phyloP scores from a whole-genome alignment of 2,888 invertebrate genomes.

The Pterostichus niger region DNA sequence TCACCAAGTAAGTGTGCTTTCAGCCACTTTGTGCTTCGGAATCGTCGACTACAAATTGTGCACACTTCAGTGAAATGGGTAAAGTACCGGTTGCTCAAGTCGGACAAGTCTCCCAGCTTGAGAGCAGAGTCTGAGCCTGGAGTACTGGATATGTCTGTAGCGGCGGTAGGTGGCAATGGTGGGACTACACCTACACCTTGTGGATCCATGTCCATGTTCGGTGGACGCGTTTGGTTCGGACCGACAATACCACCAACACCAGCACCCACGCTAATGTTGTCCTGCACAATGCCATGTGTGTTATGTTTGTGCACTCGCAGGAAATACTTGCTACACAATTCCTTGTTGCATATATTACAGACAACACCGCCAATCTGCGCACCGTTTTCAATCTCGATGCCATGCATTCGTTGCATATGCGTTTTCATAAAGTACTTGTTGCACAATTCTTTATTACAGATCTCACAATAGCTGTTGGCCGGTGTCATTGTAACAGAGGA shows the following conservation, averaged over 20 bases:
- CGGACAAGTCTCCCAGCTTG: constrained; percentile 80
- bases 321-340: constrained; percentile 98
- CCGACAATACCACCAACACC: constrained; percentile 54
- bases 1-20: constrained; percentile 92
- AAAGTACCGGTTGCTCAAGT: constrained; percentile 82
- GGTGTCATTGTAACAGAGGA: constrained; percentile 83
- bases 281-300: constrained; percentile 97
- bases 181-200: constrained; percentile 68
- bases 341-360: constrained; percentile 98
- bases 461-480: constrained; percentile 95
- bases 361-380: constrained; percentile 96
- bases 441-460: constrained; percentile 98
- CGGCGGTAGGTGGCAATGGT: constrained; percentile 69
- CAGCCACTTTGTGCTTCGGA: constrained; percentile 92
- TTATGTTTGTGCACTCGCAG: constrained; percentile 98
- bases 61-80: constrained; percentile 88
- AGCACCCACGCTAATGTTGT: constrained; percentile 78
- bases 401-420: constrained; percentile 99
- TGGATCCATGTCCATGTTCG: constrained; percentile 60
- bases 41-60: constrained; percentile 91
- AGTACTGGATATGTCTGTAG: not conserved
- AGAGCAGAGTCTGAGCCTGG: constrained; percentile 75
- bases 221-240: constrained; percentile 62
- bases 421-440: constrained; percentile 99
- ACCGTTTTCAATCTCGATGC: constrained; percentile 95